Percentiles rank a stretch among this genome's conserved stretches.
Conservation (phyloP, 2,888 invertebrate genomes). For the Hirtodrosophila duncani region DNA sequence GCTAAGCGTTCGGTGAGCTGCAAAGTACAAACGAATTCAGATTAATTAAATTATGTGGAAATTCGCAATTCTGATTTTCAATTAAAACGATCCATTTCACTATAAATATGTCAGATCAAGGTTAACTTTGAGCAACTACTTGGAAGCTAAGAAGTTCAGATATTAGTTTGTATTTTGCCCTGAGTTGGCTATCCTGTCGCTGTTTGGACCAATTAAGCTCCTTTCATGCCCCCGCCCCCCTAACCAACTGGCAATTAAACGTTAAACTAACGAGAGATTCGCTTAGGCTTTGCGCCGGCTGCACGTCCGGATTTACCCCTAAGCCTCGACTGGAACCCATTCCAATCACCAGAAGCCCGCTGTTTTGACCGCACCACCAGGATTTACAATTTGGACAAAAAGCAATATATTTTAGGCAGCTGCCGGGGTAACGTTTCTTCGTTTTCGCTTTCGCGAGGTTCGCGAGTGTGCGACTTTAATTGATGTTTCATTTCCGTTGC, state of each 20-base stretch:
- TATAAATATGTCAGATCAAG: too few species aligned
- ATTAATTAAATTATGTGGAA: background rate
- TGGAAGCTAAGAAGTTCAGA: too few species aligned
- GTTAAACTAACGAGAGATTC: slow-evolving; percentile 37
- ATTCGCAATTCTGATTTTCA: background rate
- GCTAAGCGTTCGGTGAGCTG: slow-evolving; percentile 76
- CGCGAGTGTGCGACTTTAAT: slow-evolving; percentile 63
- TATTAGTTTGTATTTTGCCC: background rate
- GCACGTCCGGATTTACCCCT: too few species aligned
- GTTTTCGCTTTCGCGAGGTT: background rate
- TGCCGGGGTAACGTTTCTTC: slow-evolving; percentile 6
- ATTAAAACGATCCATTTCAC: too few species aligned
- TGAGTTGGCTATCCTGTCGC: background rate
- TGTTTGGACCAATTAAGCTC: slow-evolving; percentile 26
- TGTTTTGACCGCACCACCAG: background rate
- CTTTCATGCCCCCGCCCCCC: slow-evolving; percentile 15
- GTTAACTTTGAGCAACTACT: too few species aligned
- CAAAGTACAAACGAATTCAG: background rate
- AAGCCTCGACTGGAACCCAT: too few species aligned
- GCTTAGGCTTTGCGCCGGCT: slow-evolving; percentile 25
- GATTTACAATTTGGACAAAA: slow-evolving; percentile 18
- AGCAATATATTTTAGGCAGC: slow-evolving; percentile 44
- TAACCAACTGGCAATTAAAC: slow-evolving; percentile 45
- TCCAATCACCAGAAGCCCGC: background rate
- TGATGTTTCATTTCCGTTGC: slow-evolving; percentile 75